phyloP scores from a whole-genome alignment of 2,888 invertebrate species.

The Cerceris ruficornis region DNA sequence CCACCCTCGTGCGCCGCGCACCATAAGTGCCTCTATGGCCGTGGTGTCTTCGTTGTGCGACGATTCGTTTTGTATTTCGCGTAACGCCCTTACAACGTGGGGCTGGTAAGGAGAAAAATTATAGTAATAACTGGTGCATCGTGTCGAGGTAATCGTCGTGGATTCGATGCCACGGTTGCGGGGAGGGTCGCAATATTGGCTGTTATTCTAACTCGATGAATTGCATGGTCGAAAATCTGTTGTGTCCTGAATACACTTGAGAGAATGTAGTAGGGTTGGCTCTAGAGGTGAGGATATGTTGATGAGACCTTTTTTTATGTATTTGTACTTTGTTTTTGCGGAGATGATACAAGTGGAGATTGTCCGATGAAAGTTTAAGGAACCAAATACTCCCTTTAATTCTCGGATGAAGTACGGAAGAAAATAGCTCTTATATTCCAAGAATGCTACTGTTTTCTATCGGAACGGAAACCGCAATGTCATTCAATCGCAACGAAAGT shows the following conservation, averaged over 20 bases:
- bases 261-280: no score
- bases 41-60: slow-evolving; percentile 54
- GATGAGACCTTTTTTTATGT: no score
- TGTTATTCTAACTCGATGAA: slow-evolving; percentile 49
- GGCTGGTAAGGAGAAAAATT: slow-evolving; percentile 50
- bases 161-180: slow-evolving; percentile 37
- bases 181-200: slow-evolving; percentile 45
- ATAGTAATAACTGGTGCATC: slow-evolving; percentile 48
- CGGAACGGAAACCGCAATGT: no score
- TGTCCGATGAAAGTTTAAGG: no score
- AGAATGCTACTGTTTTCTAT: no score
- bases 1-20: slow-evolving; percentile 34
- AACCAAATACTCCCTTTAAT: no score
- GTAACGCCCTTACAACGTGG: slow-evolving; percentile 25
- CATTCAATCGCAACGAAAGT: no score
- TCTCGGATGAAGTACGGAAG: no score
- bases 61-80: slow-evolving; percentile 44
- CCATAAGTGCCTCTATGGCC: slow-evolving; percentile 61
- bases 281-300: no score
- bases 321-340: no score
- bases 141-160: slow-evolving; percentile 54
- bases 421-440: no score
- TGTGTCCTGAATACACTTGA: slow-evolving; percentile 7
- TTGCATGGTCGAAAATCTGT: slow-evolving; percentile 35
- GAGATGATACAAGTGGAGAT: no score